phyloP scores from a whole-genome alignment of 2,113 vertebrate genomes.

The Varanus komodoensis region DNA sequence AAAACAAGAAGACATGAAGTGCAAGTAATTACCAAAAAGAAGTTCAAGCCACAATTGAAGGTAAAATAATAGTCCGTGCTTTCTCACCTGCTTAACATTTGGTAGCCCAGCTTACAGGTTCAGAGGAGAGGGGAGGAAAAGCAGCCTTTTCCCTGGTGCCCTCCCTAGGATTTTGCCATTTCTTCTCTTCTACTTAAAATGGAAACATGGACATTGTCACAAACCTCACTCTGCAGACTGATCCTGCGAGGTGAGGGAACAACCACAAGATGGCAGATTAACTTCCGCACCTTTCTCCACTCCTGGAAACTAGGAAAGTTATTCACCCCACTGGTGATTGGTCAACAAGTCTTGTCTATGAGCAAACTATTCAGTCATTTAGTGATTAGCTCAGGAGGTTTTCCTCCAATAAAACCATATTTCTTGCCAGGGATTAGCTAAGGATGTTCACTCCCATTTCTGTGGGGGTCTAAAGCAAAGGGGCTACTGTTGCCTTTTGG shows the following conservation, averaged over 20 bases:
- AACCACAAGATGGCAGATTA: no score
- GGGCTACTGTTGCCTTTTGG: no score
- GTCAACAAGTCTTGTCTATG: no score
- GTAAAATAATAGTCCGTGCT: not conserved
- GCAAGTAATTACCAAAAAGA: conserved; percentile 21
- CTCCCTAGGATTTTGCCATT: not conserved
- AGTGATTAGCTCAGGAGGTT: no score
- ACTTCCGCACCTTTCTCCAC: no score
- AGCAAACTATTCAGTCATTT: no score
- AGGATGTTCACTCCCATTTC: no score
- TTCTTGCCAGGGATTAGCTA: no score
- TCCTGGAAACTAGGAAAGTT: no score
- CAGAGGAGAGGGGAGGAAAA: not conserved
- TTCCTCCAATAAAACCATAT: no score
- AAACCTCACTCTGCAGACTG: not conserved
- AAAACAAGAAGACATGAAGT: not conserved
- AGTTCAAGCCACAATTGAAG: not conserved
- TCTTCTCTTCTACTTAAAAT: not conserved
- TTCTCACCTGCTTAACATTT: not conserved
- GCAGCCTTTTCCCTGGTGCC: not conserved
- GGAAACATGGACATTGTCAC: not conserved
- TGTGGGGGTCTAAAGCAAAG: no score
- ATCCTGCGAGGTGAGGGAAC: not conserved
- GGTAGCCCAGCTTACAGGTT: not conserved
- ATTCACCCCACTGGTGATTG: no score